Evolutionary conservation across 1,140 invertebrate species (phyloP).

Genomic region (Apis laboriosa): DNA sequence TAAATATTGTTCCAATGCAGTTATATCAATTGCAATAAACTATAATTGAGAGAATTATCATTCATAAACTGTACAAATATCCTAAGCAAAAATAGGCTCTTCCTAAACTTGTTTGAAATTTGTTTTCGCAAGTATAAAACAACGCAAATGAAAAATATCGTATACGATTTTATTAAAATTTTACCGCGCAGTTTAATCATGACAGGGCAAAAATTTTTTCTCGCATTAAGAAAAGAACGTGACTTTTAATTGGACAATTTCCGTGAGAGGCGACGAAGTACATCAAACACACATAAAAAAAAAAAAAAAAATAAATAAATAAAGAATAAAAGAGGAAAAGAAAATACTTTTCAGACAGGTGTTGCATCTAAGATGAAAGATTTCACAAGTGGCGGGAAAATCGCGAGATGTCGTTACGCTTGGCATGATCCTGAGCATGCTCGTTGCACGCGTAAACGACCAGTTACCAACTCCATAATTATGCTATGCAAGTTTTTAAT

Average conservation of each 20-base stretch:
- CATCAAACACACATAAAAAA: background rate
- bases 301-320: background rate
- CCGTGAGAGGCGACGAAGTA: background rate
- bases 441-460: constrained; percentile 31
- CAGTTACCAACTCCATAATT: constrained; percentile 23
- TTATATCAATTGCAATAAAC: too few species aligned
- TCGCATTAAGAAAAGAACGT: background rate
- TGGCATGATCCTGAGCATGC: constrained; percentile 2
- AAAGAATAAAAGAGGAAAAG: background rate
- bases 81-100: too few species aligned
- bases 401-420: constrained; percentile 22
- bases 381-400: constrained; percentile 14
- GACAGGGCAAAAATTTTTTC: background rate
- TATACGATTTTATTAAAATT: too few species aligned
- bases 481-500: constrained; percentile 14
- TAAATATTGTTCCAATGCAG: too few species aligned
- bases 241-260: constrained; percentile 2
- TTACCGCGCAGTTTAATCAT: too few species aligned
- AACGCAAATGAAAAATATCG: too few species aligned
- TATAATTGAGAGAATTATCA: too few species aligned
- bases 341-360: background rate
- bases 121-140: background rate
- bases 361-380: background rate
- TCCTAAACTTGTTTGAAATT: background rate
- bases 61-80: too few species aligned